Base-by-base conservation (phyloP, 2,113 vertebrate genomes). In the Trichomycterus rosablanca region DNA sequence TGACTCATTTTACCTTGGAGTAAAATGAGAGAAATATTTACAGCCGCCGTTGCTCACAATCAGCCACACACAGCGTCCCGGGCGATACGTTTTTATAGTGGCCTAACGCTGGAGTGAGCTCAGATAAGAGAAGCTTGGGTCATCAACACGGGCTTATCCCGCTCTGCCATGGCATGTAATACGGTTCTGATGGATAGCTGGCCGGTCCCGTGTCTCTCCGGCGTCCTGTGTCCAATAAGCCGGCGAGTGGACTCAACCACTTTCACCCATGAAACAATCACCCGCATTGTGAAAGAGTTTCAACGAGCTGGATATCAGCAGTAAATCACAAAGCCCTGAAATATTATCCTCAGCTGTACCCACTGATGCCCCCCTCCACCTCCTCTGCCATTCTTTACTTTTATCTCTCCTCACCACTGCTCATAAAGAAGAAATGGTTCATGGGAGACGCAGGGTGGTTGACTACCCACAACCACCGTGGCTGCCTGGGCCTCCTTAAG, bases 151-250 rank as follows among this genome's bases (percentile, higher is more conserved):
- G n/a, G n/a, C 45, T 69, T 34, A 53, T 70, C 53, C 55, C 19
- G 18, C 35, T 60, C 66, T 9, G 44, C 71, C 63, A 77, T 78
- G 78, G 83, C 65, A 74, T 65, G 74, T 76, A 73, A 81, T 54
- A 59, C 10, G 5, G 20, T 68, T 58, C 16, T 56, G 73, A 80
- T 57, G 42, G 68, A 81, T 82, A 28, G 61, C 61, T 5, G 2
- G 40, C 51, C 55, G 11, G 45, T 32, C 23, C 8, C 32, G 37
- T 19, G 11, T 55, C 56, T 72, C 59, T 32, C 18, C n/a, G n/a
- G 18, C 39, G 46, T 54, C 63, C 51, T 56, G 22, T 23, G 32
- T 71, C 45, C 69, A 68, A 66, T 68, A 78, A 77, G 45, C 53
- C 35, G 18, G 23, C 14, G 34, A 63, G 35, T 35, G 22, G 16